Evolutionary conservation across 1,140 invertebrate species (phyloP).

Genomic region (Ostrea edulis): DNA sequence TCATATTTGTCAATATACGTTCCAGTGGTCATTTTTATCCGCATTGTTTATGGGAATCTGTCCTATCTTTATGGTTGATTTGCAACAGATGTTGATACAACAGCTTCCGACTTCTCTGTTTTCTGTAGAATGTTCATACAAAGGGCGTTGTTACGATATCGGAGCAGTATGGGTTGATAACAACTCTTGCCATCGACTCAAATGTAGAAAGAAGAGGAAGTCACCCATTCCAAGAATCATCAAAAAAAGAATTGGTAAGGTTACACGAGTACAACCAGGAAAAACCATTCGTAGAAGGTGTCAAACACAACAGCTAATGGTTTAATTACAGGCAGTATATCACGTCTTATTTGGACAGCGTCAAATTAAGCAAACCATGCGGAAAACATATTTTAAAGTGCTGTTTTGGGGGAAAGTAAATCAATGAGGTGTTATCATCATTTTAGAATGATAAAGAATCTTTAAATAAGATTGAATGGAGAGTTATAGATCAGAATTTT

Average conservation of each 20-base stretch:
- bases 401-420: no score
- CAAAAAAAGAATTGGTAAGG: background rate
- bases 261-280: background rate
- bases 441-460: no score
- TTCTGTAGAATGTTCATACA: conserved; percentile 47
- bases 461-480: no score
- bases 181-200: conserved; percentile 37
- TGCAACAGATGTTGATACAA: background rate
- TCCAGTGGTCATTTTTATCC: background rate
- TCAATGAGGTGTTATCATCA: no score
- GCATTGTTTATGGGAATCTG: background rate
- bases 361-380: no score
- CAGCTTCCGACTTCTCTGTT: background rate
- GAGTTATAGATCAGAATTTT: no score
- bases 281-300: no score
- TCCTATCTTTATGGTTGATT: background rate
- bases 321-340: no score
- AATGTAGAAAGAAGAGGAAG: background rate
- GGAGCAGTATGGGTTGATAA: conserved; percentile 48
- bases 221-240: background rate
- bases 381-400: no score
- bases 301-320: no score
- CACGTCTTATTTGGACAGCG: no score
- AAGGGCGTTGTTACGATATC: conserved; percentile 49
- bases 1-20: background rate